Conservation (phyloP, 2,888 invertebrate species). For the Leptopterna dolabrata region DNA sequence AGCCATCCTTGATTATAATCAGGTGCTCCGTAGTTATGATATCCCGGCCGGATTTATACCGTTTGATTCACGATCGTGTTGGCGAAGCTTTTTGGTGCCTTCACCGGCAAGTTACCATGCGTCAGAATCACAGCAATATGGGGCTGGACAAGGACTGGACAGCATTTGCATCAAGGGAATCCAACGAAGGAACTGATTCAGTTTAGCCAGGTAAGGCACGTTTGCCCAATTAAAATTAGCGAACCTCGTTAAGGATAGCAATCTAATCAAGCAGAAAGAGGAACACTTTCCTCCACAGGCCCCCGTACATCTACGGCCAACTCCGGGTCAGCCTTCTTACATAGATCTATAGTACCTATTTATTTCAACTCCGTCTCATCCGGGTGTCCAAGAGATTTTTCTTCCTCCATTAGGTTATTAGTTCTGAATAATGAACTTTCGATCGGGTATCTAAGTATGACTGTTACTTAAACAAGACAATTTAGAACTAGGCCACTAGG, state of each 20-base stretch:
- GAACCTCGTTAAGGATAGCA: conserved; percentile 32
- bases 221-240: conserved; percentile 35
- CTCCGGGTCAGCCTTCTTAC: not conserved
- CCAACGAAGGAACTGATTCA: conserved; percentile 18
- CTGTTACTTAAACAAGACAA: too few species aligned
- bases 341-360: not conserved
- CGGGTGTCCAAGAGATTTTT: not conserved
- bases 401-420: not conserved
- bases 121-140: not conserved
- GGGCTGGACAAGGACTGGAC: not conserved
- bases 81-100: too few species aligned
- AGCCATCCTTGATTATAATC: too few species aligned
- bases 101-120: not conserved
- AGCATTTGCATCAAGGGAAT: conserved; percentile 4
- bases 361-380: not conserved
- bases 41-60: too few species aligned
- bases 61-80: too few species aligned
- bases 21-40: too few species aligned
- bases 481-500: too few species aligned
- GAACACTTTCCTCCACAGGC: not conserved
- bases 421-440: too few species aligned
- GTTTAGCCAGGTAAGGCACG: conserved; percentile 5
- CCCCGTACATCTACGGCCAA: not conserved
- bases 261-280: conserved; percentile 28
- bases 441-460: too few species aligned